phyloP scores from a whole-genome alignment of 2,797 vertebrate genomes.

The Toxotes lorentzi region DNA sequence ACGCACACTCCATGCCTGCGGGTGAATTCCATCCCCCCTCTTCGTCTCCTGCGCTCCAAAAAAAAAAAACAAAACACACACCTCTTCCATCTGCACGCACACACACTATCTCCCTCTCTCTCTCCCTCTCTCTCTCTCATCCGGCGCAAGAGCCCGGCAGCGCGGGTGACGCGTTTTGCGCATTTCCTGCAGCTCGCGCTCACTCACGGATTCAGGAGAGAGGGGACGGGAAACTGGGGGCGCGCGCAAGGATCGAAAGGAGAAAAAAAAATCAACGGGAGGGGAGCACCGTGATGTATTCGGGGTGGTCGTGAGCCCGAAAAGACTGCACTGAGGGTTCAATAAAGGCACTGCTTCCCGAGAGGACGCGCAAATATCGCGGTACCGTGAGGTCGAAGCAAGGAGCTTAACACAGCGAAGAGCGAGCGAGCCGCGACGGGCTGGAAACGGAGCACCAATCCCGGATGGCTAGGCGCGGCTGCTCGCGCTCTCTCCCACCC shows the following conservation, averaged over 20 bases:
- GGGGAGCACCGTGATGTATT: constrained; percentile 55
- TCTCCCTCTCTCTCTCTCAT: constrained; percentile 70
- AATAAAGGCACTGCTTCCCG: constrained; percentile 3
- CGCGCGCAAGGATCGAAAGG: constrained; percentile 66
- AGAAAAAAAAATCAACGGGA: constrained; percentile 46
- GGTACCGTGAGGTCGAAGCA: constrained; percentile 50
- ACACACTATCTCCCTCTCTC: constrained; percentile 39
- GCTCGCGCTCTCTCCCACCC: constrained; percentile 80
- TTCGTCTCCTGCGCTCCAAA: constrained; percentile 42
- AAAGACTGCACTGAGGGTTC: constrained; percentile 29
- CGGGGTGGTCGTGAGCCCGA: constrained; percentile 40
- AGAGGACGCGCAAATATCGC: constrained; percentile 51
- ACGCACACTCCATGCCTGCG: constrained; percentile 60
- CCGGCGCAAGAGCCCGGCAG: constrained; percentile 77
- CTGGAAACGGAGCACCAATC: constrained; percentile 77
- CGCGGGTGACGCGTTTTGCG: constrained; percentile 95
- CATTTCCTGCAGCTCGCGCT: constrained; percentile 95
- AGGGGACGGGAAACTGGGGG: constrained; percentile 80
- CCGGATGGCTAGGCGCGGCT: constrained; percentile 85
- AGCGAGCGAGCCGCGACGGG: constrained; percentile 57
- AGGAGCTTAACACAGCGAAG: constrained; percentile 70
- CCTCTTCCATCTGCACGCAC: constrained; percentile 52
- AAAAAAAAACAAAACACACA: constrained; percentile 20
- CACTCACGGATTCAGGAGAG: constrained; percentile 78
- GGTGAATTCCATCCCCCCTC: constrained; percentile 74